phyloP scores from a whole-genome alignment of 2,888 invertebrate species.

The Drosophila aldrichi region DNA sequence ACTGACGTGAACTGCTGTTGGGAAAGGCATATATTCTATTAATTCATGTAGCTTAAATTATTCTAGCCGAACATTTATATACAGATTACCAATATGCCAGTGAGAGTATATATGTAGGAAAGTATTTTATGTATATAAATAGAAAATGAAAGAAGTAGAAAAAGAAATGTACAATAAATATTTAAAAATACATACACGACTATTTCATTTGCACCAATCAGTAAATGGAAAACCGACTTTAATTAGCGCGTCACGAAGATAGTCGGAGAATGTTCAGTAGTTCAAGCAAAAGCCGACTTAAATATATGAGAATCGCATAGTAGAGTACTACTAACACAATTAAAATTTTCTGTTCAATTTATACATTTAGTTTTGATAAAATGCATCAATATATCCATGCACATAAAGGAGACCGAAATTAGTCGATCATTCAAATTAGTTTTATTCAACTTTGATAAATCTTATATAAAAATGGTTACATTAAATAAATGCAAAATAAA shows the following conservation, averaged over 20 bases:
- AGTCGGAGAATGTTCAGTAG: neutral
- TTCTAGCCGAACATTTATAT: neutral
- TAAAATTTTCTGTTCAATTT: neutral
- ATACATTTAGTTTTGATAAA: too few relatives aligned
- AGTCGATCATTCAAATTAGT: too few relatives aligned
- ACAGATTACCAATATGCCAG: neutral
- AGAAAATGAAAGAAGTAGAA: neutral
- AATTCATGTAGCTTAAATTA: neutral
- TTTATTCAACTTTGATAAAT: too few relatives aligned
- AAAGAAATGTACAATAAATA: neutral
- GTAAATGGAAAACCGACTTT: neutral
- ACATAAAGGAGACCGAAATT: too few relatives aligned
- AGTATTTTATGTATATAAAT: neutral
- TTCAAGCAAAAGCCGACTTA: neutral
- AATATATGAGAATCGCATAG: neutral
- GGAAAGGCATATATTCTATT: neutral
- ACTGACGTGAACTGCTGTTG: constrained; percentile 24
- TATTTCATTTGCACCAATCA: neutral
- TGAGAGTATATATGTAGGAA: neutral
- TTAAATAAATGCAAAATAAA: neutral
- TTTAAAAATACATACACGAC: neutral
- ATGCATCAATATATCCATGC: too few relatives aligned
- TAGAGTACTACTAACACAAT: neutral
- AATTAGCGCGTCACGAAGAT: neutral
- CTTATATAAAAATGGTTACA: too few relatives aligned